Conservation (phyloP, 2,113 vertebrate genomes). For the Hassar affinis region DNA sequence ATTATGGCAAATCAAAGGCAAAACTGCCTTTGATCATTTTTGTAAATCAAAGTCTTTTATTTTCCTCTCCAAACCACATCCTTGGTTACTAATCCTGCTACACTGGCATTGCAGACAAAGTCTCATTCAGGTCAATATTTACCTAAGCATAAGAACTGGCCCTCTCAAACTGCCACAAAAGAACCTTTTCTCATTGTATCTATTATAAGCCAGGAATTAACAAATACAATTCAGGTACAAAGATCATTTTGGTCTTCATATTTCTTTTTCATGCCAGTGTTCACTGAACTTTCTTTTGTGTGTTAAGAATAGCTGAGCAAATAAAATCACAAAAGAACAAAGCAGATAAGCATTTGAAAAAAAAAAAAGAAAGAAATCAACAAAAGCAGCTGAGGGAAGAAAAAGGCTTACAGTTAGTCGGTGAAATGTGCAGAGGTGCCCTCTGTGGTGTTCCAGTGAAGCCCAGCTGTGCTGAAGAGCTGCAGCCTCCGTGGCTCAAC, state of each 20-base stretch:
- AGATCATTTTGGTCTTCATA: background rate
- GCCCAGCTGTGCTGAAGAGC: constrained; percentile 71
- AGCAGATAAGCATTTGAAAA: constrained; percentile 8
- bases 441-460: constrained; percentile 61
- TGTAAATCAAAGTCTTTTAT: background rate
- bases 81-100: constrained; percentile 47
- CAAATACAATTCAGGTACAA: background rate
- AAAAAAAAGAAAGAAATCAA: constrained; percentile 20
- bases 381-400: constrained; percentile 21
- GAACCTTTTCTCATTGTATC: constrained; percentile 24
- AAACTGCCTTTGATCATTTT: constrained; percentile 6
- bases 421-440: constrained; percentile 59
- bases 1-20: background rate
- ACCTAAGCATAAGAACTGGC: constrained; percentile 52
- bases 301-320: constrained; percentile 15
- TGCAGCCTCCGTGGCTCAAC: constrained; percentile 65
- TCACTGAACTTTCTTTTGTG: constrained; percentile 23
- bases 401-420: constrained; percentile 64
- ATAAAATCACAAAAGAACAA: constrained; percentile 16
- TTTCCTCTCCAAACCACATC: constrained; percentile 54
- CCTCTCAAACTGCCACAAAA: constrained; percentile 22
- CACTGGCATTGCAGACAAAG: constrained; percentile 36
- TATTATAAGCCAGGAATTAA: constrained; percentile 17
- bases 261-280: background rate
- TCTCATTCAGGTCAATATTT: constrained; percentile 55